Evolutionary conservation across 2,113 vertebrate species (phyloP), one percentile per base, ranked within the genome.

Genomic region (Corynorhinus townsendii): DNA sequence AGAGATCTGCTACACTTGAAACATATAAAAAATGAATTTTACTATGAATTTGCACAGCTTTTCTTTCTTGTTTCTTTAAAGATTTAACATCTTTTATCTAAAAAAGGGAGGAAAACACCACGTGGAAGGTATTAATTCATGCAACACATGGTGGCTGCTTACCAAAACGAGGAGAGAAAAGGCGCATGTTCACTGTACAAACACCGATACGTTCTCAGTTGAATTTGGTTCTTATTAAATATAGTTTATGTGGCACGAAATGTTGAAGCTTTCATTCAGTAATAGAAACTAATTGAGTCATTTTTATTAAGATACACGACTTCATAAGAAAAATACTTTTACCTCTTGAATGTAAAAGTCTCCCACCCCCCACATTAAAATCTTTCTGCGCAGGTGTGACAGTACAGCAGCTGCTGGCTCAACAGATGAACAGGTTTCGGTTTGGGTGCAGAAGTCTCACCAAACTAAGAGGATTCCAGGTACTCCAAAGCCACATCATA

Each of bases 401-500:
- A 93, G 92, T 80, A 20, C 73, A 56, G 92, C 96, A 97, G 97
- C 96, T 97, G 98, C 97, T 98, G 95, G 97, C 97, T 98, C 97
- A 97, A 97, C 97, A 96, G 98, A 93, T 11, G 92, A 94, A 95
- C 71, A 56, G 93, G 96, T 81, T 96, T 97, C 93, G 72, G 89
- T 71, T 81, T 89, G 95, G 97, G 45, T 91, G 97, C 52, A 19
- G 16, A 52, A 93, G 95, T 96, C 97, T 96, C 84, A 96, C 96
- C 94, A 0, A 0, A 96, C 98, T 99, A 99, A 5, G 99, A 99
- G 1, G 99, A 99, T 95, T 99, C 99, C 90, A 99, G 98, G 97
- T 99, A 99, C 97, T 99, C 99, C 98, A 99, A 97, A 0, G 99
- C 99, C 73, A 99, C 98, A 54, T 99, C 99, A 0, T 99, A 99